Base-by-base conservation (phyloP, 2,113 vertebrate species). In the Varanus salvator region DNA sequence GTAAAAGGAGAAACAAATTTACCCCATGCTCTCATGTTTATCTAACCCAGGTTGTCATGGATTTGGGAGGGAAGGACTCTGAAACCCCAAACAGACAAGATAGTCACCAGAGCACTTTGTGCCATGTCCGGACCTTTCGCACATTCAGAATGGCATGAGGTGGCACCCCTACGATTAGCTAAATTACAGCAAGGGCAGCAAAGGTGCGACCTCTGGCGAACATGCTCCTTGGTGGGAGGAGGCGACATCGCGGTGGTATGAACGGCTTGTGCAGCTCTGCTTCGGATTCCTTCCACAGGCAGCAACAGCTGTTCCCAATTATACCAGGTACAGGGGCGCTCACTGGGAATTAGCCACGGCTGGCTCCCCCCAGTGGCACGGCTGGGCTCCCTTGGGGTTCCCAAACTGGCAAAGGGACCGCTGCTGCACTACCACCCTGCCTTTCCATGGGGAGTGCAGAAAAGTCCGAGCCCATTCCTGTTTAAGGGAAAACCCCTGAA, bases 261-360 rank as follows among this genome's bases (percentile, higher is more conserved):
- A 86, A 64, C 8, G 48, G 5, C 69, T 64, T n/a, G 52, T 25
- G 69, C 38, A 17, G 21, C 38, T n/a, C 17, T 66, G 12, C 44
- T 83, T 60, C 72, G 90, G 0, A 0, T 60, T 80, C 0, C 21
- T 76, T 50, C 54, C 77, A 8, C 77, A 34, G 85, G 52, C 82
- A 88, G 0, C 19, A 89, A 89, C 84, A 83, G 44, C 17, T 34
- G 77, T 78, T 64, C 48, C 69, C 64, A 68, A 34, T 91, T 89
- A 54, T 71, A 80, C 48, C 38, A 92, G 66, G 48, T 57, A 44
- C 38, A 44, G 92, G 84, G 50, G 4, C 29, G 57, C 25, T 9
- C 2, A 44, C 9, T 9, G 29, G 25, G 34, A 44, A 60, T 29
- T 31, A 52, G 21, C 44, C 31, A 34, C n/a, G 27, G 21, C 44